Conservation (phyloP, 2,113 vertebrate species). For the Acrocephalus arundinaceus region DNA sequence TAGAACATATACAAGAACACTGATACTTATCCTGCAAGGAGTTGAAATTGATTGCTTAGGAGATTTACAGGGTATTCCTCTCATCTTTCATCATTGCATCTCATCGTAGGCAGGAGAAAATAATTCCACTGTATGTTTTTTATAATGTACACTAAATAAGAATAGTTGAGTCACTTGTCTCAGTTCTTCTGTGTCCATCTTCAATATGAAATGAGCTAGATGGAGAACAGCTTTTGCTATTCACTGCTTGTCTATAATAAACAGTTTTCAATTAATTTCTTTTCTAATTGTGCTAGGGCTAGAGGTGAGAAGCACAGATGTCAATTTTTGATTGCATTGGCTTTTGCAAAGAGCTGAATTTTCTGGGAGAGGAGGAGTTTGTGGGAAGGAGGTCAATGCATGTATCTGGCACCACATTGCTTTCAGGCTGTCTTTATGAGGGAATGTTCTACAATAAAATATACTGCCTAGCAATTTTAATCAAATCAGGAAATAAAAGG, state of each 20-base stretch:
- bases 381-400: not conserved
- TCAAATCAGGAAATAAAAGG: not conserved
- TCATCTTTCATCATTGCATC: not conserved
- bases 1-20: not conserved
- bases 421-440: not conserved
- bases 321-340: constrained; percentile 25
- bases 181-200: not conserved
- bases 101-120: rapidly evolving
- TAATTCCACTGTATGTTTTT: not conserved
- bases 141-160: not conserved
- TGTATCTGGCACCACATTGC: not conserved
- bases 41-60: not conserved
- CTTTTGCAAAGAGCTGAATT: not conserved
- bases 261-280: constrained; percentile 44
- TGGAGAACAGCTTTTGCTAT: constrained; percentile 60
- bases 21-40: not conserved
- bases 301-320: not conserved
- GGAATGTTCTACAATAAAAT: not conserved
- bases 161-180: not conserved
- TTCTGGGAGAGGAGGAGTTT: not conserved
- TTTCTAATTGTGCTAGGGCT: not conserved
- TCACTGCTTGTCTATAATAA: constrained; percentile 55
- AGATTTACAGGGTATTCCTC: not conserved
- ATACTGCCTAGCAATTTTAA: not conserved
- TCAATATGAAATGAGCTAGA: constrained; percentile 40